Conservation (phyloP, 2,797 vertebrate species). For the Tangara arthus region DNA sequence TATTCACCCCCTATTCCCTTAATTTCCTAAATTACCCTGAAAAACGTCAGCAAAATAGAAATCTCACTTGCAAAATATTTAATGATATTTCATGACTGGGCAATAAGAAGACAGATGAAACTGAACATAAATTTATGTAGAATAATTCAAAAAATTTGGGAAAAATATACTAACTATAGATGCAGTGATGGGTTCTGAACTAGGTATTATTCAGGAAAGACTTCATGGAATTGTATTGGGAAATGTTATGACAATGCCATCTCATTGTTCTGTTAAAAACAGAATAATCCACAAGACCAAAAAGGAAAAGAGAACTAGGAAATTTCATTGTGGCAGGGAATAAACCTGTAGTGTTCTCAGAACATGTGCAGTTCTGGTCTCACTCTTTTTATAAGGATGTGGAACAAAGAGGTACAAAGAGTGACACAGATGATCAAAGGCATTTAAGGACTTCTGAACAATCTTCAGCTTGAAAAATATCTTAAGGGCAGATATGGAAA, state of each 20-base stretch:
- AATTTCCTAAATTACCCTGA: background rate
- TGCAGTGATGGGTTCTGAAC: background rate
- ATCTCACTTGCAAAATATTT: background rate
- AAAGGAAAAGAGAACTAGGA: background rate
- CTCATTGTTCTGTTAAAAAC: background rate
- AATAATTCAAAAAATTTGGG: background rate
- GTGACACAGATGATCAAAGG: background rate
- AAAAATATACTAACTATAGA: background rate
- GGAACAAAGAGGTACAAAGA: slow-evolving; percentile 2
- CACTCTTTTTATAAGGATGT: background rate
- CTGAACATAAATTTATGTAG: background rate
- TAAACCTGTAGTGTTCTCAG: background rate
- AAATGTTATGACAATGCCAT: background rate
- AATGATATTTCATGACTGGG: background rate
- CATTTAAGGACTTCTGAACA: slow-evolving; percentile 7
- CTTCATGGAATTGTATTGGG: background rate
- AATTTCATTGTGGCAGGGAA: background rate
- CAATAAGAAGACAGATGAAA: background rate
- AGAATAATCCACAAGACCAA: background rate
- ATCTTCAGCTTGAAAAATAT: background rate
- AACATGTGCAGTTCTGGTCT: background rate
- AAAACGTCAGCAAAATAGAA: background rate
- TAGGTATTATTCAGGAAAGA: background rate
- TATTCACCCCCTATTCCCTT: background rate
- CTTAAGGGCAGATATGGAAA: background rate